Conservation (phyloP, 1,140 invertebrate species). For the Bemisia tabaci region DNA sequence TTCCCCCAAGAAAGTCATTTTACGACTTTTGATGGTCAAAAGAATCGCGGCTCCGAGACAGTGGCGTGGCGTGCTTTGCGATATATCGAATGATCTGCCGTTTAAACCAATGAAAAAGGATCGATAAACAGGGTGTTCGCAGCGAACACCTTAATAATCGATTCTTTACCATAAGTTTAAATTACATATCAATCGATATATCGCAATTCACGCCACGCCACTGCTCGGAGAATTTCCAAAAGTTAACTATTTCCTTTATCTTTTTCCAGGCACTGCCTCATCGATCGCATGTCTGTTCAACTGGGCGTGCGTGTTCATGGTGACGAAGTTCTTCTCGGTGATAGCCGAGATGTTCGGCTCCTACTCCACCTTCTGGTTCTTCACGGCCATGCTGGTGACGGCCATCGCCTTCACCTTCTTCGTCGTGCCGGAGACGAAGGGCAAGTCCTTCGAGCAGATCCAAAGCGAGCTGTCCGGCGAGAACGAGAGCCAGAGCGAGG, state of each 20-base stretch:
- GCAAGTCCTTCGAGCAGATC: constrained; percentile 72
- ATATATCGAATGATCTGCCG: too few species aligned
- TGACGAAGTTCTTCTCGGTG: constrained; percentile 60
- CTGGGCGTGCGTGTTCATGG: constrained; percentile 64
- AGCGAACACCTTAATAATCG: too few species aligned
- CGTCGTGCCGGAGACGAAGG: constrained; percentile 79
- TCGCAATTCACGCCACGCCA: too few species aligned
- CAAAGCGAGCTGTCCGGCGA: constrained; percentile 40
- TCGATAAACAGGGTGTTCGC: too few species aligned
- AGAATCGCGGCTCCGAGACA: too few species aligned
- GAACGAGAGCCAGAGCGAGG: background rate
- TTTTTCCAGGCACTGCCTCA: constrained; percentile 41
- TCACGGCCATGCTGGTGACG: constrained; percentile 50
- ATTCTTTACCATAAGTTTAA: too few species aligned
- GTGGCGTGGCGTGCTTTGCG: too few species aligned
- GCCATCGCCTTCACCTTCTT: constrained; percentile 61
- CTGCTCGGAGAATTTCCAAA: background rate
- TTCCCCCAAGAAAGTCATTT: too few species aligned
- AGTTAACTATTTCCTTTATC: background rate
- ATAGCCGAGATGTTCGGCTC: constrained; percentile 40
- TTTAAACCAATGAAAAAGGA: too few species aligned
- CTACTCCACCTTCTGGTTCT: constrained; percentile 64
- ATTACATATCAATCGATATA: too few species aligned
- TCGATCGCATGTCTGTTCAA: constrained; percentile 59
- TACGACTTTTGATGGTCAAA: too few species aligned